Percentiles rank a stretch among this genome's conserved stretches.
phyloP scores from a whole-genome alignment of 2,888 invertebrate species.

The Suillia variegata region DNA sequence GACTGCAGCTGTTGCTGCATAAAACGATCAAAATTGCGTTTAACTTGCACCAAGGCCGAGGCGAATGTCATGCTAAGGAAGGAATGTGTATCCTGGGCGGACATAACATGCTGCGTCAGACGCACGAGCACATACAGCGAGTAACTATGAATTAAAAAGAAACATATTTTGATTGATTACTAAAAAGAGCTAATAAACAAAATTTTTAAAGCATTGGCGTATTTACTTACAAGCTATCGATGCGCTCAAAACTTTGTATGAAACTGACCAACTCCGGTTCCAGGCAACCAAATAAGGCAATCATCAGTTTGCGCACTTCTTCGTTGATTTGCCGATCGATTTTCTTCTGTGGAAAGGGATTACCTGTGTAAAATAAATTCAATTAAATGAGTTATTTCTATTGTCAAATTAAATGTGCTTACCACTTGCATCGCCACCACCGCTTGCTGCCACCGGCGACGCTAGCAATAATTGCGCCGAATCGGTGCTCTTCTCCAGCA shows the following conservation, averaged over 20 bases:
- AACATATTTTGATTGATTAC: too few relatives aligned
- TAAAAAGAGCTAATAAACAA: not conserved
- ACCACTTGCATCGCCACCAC: constrained; percentile 27
- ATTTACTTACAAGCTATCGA: constrained; percentile 85
- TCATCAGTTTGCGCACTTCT: constrained; percentile 86
- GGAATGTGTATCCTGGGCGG: constrained; percentile 83
- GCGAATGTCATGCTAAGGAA: constrained; percentile 88
- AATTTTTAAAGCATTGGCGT: too few relatives aligned
- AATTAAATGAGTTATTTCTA: not conserved
- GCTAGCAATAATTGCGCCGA: constrained; percentile 45
- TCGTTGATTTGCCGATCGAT: constrained; percentile 75
- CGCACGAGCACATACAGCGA: constrained; percentile 92
- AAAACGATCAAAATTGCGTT: constrained; percentile 88
- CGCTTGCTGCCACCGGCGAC: constrained; percentile 33
- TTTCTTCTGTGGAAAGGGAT: constrained; percentile 63
- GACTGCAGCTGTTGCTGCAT: constrained; percentile 83
- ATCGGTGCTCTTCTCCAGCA: constrained; percentile 56
- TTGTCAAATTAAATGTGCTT: not conserved
- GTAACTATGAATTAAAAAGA: constrained; percentile 71
- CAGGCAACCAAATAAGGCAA: constrained; percentile 83
- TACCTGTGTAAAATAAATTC: too few relatives aligned
- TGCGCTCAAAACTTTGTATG: constrained; percentile 82
- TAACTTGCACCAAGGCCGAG: constrained; percentile 83
- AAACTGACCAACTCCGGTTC: constrained; percentile 87
- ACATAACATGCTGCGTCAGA: constrained; percentile 90